Base-by-base conservation (phyloP, 2,888 invertebrate species). In the Harpalus rufipes region DNA sequence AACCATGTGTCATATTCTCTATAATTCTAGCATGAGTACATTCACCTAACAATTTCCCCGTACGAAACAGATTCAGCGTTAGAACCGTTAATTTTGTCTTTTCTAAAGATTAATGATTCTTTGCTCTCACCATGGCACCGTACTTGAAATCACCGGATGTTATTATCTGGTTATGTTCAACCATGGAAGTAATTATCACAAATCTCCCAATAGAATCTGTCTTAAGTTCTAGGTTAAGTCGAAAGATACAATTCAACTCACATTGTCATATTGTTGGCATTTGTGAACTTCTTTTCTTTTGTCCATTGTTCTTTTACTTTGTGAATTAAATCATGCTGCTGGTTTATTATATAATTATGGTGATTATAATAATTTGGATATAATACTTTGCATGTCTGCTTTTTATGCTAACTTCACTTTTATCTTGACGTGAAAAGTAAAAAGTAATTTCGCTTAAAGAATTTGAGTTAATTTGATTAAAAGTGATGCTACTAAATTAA, bases 161-260 rank as follows among this genome's bases (percentile, higher is more conserved):
- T 81, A 81, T 81, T 68, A 81, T 8, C 18, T 44, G 4, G 44
- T 41, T 81, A 65, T n/a, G 12, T 81, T 61, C 39, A 81, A 81
- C n/a, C 21, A 44, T 81, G 18, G 25, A 44, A 16, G 21, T 21
- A 81, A 81, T 81, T 44, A 65, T 25, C 12, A 68, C 39, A 1
- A 1, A 78, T 78, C 32, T 78, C 16, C 32, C 5, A 32, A 32
- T 32, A 5, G 5, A 32, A 68, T 68, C 32, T 80, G 25, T 44
- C 12, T 41, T 21, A 65, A 68, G 65, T 81, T 65, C 65, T 81
- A 81, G 81, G 81, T 81, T 81, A 81, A 14, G 14, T 51, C 5
- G 5, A 32, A 32, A 32, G 32, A 5, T 5, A 4, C 5, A 32
- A 32, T 32, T 32, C 32, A 32, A 32, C 32, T 32, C 32, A 32